Percentiles rank a stretch among this genome's conserved stretches.
phyloP scores from a whole-genome alignment of 2,113 vertebrate genomes.

The Orthochromis malagaraziensis region DNA sequence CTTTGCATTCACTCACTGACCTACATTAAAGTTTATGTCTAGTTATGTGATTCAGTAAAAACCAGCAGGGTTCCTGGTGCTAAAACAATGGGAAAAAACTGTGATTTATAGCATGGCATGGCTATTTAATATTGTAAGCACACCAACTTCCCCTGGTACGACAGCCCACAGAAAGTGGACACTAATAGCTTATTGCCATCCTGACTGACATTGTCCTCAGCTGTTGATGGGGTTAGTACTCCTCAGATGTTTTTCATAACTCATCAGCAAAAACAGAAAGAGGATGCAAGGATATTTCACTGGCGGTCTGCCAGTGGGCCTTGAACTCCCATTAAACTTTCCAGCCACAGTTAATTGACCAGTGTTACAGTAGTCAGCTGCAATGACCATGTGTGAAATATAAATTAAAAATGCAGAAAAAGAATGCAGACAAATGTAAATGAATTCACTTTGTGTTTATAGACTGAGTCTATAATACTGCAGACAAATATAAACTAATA shows the following conservation, averaged over 20 bases:
- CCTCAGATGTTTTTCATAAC: background rate
- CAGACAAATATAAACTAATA: background rate
- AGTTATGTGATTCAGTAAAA: background rate
- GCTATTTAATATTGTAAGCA: background rate
- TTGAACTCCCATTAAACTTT: background rate
- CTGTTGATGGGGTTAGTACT: background rate
- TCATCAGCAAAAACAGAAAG: background rate
- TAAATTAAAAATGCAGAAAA: background rate
- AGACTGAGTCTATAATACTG: background rate
- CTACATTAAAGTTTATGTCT: background rate
- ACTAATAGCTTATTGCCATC: background rate
- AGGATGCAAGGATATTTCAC: background rate
- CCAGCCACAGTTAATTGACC: background rate
- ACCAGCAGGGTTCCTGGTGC: background rate
- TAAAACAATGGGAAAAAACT: background rate
- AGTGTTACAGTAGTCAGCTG: background rate
- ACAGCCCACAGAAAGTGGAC: background rate
- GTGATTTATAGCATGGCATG: background rate
- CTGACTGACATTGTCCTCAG: background rate
- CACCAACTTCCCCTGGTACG: background rate
- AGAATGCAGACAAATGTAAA: background rate
- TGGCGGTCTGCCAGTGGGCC: background rate
- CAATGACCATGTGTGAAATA: background rate
- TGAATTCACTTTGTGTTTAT: background rate
- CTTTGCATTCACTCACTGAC: background rate